Percentiles rank a stretch among this genome's conserved stretches.
Evolutionary conservation across 2,888 invertebrate genomes (phyloP).

Genomic region (Clanis bilineata): DNA sequence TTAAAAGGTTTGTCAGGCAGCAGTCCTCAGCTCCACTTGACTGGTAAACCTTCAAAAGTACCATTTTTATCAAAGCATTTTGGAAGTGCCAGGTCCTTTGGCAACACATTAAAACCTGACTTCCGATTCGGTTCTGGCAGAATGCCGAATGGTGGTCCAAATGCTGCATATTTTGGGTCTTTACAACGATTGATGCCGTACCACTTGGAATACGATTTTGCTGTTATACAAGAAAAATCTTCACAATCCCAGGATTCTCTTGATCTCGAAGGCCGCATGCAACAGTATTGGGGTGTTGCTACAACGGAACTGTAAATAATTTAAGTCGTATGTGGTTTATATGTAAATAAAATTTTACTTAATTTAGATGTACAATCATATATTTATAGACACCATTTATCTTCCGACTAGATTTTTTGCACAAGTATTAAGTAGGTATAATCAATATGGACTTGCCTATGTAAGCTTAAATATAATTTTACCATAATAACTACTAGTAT

Average conservation of each 20-base stretch:
- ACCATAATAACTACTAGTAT: constrained; percentile 23
- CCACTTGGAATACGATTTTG: constrained; percentile 90
- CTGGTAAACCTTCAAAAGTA: constrained; percentile 66
- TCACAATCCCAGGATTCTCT: constrained; percentile 86
- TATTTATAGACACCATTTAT: constrained; percentile 73
- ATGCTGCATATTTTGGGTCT: constrained; percentile 94
- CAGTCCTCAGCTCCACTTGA: constrained; percentile 84
- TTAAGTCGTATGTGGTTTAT: constrained; percentile 27
- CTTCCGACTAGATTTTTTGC: constrained; percentile 81
- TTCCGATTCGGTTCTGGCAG: constrained; percentile 82
- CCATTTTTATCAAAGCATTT: constrained; percentile 88
- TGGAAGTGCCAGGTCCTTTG: constrained; percentile 90
- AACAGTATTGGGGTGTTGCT: constrained; percentile 95
- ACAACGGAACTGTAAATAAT: constrained; percentile 88
- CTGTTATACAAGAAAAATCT: constrained; percentile 90
- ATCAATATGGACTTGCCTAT: constrained; percentile 71
- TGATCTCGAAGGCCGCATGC: constrained; percentile 92
- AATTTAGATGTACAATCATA: constrained; percentile 57
- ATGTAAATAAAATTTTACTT: constrained; percentile 73
- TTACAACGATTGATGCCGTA: constrained; percentile 92
- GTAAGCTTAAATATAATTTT: constrained; percentile 41
- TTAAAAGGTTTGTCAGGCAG: constrained; percentile 86
- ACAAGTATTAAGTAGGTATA: constrained; percentile 57
- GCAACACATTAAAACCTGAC: constrained; percentile 83
- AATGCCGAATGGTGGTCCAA: constrained; percentile 88